Evolutionary conservation across 2,888 invertebrate species (phyloP).

Genomic region (Agrochola lychnidis): DNA sequence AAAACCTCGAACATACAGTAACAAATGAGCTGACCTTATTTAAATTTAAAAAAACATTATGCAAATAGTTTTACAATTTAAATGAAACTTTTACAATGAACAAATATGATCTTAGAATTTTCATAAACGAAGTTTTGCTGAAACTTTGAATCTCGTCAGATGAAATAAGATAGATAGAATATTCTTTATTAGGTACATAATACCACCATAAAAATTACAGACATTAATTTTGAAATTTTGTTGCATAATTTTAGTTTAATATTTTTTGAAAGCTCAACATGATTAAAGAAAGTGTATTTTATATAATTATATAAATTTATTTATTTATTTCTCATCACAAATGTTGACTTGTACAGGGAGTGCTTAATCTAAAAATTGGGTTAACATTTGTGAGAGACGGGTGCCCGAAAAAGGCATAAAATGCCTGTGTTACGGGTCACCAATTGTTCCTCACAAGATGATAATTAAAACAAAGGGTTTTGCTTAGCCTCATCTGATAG

Average conservation of each 20-base stretch:
- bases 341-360: no score
- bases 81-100: constrained; percentile 17
- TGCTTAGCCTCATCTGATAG: constrained; percentile 17
- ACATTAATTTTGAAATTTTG: no score
- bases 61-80: neutral
- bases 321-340: no score
- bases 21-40: constrained; percentile 20
- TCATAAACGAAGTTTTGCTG: constrained; percentile 23
- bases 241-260: constrained; percentile 24
- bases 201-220: no score
- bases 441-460: neutral
- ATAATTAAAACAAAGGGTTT: constrained; percentile 52
- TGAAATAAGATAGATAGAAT: no score
- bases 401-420: no score
- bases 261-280: constrained; percentile 10
- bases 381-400: no score
- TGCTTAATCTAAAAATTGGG: no score
- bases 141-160: constrained; percentile 24
- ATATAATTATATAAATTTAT: neutral
- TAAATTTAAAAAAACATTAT: neutral
- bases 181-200: no score
- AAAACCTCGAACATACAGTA: constrained; percentile 12
- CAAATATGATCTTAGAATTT: constrained; percentile 17
- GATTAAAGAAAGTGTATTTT: constrained; percentile 4
- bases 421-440: no score